Conservation (phyloP, 2,888 invertebrate genomes). For the Apotomis turbidana region DNA sequence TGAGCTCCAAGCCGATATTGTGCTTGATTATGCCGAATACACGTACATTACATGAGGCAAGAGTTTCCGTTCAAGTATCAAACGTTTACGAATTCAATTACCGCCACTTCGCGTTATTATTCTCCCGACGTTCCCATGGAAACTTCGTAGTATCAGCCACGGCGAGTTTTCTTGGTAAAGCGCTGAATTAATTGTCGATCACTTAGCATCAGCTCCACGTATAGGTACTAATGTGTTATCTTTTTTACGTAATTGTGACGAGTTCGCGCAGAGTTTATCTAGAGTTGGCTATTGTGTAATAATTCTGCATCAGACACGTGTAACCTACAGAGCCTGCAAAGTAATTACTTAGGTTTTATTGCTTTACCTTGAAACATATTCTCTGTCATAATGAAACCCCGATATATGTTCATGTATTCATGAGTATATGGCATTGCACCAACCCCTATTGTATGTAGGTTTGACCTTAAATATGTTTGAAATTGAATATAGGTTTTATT, state of each 20-base stretch:
- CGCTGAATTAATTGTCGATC: constrained; percentile 42
- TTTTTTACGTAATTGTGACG: constrained; percentile 33
- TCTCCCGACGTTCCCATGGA: constrained; percentile 40
- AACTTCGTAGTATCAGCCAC: constrained; percentile 46
- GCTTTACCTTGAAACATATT: constrained; percentile 20
- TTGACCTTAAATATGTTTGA: neutral
- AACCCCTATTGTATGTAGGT: constrained; percentile 18
- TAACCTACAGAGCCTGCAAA: constrained; percentile 7
- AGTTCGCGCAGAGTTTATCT: constrained; percentile 29
- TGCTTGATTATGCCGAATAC: neutral
- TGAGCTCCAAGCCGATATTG: neutral
- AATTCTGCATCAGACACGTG: constrained; percentile 25
- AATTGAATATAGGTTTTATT: constrained; percentile 15
- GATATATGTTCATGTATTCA: neutral
- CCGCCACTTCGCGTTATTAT: constrained; percentile 37
- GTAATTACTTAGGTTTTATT: constrained; percentile 16
- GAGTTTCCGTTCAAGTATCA: constrained; percentile 6
- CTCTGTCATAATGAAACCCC: constrained; percentile 24
- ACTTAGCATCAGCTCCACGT: constrained; percentile 53
- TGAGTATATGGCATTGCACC: constrained; percentile 23
- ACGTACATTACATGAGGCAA: constrained; percentile 14
- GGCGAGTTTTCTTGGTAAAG: constrained; percentile 49
- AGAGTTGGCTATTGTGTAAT: constrained; percentile 19
- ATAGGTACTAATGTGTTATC: constrained; percentile 43
- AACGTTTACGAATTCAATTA: constrained; percentile 39